Evolutionary conservation across 2,797 vertebrate species (phyloP).

Genomic region (Parauchenoglanis ngamensis): DNA sequence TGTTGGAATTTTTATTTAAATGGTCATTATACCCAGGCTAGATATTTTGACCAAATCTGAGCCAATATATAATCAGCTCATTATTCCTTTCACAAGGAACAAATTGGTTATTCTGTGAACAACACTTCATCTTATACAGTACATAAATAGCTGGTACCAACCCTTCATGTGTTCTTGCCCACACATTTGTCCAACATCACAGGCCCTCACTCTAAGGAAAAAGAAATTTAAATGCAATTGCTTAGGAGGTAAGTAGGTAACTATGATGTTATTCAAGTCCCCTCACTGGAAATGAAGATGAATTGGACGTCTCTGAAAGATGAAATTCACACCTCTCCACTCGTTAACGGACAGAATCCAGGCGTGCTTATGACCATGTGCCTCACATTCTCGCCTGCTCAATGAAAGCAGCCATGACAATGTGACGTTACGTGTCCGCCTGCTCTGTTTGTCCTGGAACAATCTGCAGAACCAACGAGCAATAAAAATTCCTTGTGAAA

Average conservation of each 20-base stretch:
- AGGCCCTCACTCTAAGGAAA: not conserved
- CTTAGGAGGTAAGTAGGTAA: not conserved
- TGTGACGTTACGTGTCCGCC: slow-evolving; percentile 16
- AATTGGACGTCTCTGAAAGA: not conserved
- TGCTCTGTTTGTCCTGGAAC: slow-evolving; percentile 25
- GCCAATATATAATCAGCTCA: not conserved
- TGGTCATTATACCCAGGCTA: not conserved
- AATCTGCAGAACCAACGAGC: slow-evolving; percentile 24
- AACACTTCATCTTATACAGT: not conserved
- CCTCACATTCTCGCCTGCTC: not conserved
- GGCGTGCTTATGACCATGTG: not conserved
- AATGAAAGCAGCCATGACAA: slow-evolving; percentile 14
- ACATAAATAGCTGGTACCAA: not conserved
- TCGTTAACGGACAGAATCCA: slow-evolving; percentile 23
- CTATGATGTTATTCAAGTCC: not conserved
- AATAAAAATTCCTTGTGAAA: slow-evolving; percentile 30
- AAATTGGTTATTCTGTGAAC: not conserved
- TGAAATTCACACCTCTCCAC: slow-evolving; percentile 23
- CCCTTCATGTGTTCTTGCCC: not conserved
- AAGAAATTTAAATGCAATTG: too few species aligned
- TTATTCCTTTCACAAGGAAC: not conserved
- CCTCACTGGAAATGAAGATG: slow-evolving; percentile 8
- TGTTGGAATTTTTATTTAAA: not conserved
- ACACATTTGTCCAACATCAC: not conserved
- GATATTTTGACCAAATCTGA: not conserved